Evolutionary conservation across 2,797 vertebrate genomes (phyloP).

Genomic region (Cossypha niveicapilla): DNA sequence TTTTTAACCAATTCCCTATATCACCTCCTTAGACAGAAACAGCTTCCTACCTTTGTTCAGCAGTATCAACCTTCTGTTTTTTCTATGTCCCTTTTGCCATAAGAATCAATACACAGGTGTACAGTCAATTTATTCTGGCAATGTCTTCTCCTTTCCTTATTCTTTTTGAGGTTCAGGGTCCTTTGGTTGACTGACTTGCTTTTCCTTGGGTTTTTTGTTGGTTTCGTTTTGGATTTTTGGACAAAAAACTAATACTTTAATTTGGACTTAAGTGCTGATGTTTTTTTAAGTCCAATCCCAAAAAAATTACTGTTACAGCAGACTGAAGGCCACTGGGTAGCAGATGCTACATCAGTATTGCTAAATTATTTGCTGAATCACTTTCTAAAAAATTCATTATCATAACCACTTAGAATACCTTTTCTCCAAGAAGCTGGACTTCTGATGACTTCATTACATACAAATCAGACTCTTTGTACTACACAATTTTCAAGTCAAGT

Average conservation of each 20-base stretch:
- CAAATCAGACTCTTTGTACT: background rate
- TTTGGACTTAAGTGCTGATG: background rate
- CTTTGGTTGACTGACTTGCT: accelerated
- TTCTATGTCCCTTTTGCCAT: background rate
- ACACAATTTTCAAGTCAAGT: background rate
- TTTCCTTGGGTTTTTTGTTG: background rate
- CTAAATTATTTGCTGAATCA: background rate
- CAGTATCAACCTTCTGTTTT: background rate
- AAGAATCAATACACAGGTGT: background rate
- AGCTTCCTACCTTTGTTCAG: background rate
- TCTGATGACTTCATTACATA: background rate
- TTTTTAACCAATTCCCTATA: background rate
- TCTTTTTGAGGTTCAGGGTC: background rate
- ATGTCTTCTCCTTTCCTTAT: background rate
- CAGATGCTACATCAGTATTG: background rate
- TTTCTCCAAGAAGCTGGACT: background rate
- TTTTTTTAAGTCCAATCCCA: background rate
- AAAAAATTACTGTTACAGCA: background rate
- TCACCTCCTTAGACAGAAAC: background rate
- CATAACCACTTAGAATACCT: background rate
- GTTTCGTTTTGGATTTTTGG: background rate
- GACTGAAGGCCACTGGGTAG: background rate
- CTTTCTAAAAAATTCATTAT: background rate
- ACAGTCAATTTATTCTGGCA: background rate
- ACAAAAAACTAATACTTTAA: background rate